phyloP scores from a whole-genome alignment of 1,140 invertebrate species.

The Venustaconcha ellipsiformis region DNA sequence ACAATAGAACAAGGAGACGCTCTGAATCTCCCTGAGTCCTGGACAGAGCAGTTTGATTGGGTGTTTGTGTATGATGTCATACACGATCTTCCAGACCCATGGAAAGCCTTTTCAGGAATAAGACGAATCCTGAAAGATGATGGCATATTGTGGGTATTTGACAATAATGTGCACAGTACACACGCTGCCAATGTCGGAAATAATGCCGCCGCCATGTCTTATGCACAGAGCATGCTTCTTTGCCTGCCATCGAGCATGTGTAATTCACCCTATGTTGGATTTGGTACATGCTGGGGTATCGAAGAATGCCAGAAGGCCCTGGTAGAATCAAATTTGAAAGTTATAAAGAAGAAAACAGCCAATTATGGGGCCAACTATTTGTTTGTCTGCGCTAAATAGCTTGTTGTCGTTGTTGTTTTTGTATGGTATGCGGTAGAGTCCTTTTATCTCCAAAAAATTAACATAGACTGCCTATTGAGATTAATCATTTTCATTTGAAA shows the following conservation, averaged over 20 bases:
- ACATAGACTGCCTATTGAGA: too few relatives aligned
- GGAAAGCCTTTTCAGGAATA: conserved; percentile 1
- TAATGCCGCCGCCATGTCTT: not conserved
- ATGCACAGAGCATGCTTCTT: not conserved
- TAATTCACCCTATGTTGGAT: not conserved
- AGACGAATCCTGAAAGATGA: conserved; percentile 1
- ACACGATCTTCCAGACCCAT: conserved; percentile 3
- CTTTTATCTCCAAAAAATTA: too few relatives aligned
- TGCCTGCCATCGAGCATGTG: not conserved
- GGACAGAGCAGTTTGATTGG: conserved; percentile 1
- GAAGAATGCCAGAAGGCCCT: not conserved
- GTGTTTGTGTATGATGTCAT: conserved; percentile 6
- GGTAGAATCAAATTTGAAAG: not conserved
- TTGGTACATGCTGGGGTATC: not conserved
- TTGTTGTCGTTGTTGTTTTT: too few relatives aligned
- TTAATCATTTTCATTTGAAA: too few relatives aligned
- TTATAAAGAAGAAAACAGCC: too few relatives aligned
- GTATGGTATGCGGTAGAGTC: too few relatives aligned
- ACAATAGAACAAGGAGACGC: not conserved
- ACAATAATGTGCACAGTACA: not conserved
- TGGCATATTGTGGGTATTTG: not conserved
- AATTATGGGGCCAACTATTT: too few relatives aligned
- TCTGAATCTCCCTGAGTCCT: not conserved
- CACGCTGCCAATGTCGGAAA: not conserved
- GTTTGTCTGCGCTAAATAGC: too few relatives aligned